phyloP scores from a whole-genome alignment of 2,888 invertebrate genomes.

The Gisinianus flammeolus region DNA sequence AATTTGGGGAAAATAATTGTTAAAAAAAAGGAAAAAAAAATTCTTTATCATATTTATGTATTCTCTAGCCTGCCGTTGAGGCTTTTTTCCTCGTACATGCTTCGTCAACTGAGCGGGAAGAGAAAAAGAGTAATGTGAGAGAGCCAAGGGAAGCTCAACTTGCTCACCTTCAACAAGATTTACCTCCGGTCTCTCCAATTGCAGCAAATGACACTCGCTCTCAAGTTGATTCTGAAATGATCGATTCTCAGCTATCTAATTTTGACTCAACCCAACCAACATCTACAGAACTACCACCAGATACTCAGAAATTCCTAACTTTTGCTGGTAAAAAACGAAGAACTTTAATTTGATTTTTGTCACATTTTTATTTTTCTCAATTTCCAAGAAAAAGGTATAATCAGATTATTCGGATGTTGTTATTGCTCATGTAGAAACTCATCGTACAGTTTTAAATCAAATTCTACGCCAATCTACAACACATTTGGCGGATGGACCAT shows the following conservation, averaged over 20 bases:
- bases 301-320: constrained; percentile 78
- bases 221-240: constrained; percentile 50
- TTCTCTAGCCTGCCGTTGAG: constrained; percentile 77
- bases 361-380: too few relatives aligned
- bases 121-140: constrained; percentile 54
- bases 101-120: constrained; percentile 64
- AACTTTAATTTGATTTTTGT: too few relatives aligned
- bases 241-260: constrained; percentile 45
- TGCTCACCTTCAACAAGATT: constrained; percentile 60
- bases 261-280: constrained; percentile 51
- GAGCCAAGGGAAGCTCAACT: constrained; percentile 64
- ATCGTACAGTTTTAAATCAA: constrained; percentile 86
- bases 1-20: background rate
- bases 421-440: constrained; percentile 77
- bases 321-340: constrained; percentile 72
- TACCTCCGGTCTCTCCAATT: constrained; percentile 57
- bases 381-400: too few relatives aligned
- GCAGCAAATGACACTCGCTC: constrained; percentile 28
- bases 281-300: constrained; percentile 64
- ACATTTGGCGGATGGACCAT: constrained; percentile 83
- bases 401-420: too few relatives aligned
- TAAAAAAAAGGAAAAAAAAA: background rate
- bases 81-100: constrained; percentile 90
- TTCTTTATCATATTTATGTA: constrained; percentile 1
- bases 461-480: constrained; percentile 80